phyloP scores from a whole-genome alignment of 2,113 vertebrate species.

The Syngnathus scovelli region DNA sequence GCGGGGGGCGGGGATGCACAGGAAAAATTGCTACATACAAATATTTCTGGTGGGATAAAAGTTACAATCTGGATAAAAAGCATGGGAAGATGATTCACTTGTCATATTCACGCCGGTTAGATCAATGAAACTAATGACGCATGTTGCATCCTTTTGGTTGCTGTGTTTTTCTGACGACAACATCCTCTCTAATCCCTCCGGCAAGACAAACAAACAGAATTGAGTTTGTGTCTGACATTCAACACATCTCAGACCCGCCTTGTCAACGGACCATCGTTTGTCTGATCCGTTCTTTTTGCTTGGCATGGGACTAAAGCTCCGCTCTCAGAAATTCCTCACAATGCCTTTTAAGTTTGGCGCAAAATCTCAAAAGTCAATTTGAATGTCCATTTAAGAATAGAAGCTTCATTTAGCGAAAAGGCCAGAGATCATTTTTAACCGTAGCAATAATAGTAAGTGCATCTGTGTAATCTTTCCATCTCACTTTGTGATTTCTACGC shows the following conservation, averaged over 20 bases:
- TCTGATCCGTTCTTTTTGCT: too few species aligned
- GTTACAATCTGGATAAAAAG: not conserved
- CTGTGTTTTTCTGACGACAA: not conserved
- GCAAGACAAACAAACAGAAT: not conserved
- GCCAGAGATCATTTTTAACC: not conserved
- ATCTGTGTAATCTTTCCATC: conserved; percentile 11
- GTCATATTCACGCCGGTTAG: not conserved
- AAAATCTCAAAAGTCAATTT: not conserved
- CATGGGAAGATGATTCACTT: not conserved
- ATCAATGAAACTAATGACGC: too few species aligned
- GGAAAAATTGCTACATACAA: conserved; percentile 1
- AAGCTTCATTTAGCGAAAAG: not conserved
- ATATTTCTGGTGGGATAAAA: not conserved
- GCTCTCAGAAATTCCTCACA: not conserved
- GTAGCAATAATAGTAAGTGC: not conserved
- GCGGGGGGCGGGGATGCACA: conserved; percentile 6
- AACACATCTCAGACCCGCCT: too few species aligned
- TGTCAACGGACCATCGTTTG: too few species aligned
- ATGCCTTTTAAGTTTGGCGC: not conserved
- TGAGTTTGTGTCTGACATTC: too few species aligned
- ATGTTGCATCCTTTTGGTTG: too few species aligned
- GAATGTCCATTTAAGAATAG: not conserved
- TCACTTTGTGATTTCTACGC: conserved; percentile 16
- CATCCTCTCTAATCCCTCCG: not conserved
- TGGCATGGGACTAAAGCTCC: not conserved